These are phyloP conservation scores for Platycnemis pennipes DNA, from an alignment of 2,888 invertebrate genomes.

Conservation along the genomic window DNA sequence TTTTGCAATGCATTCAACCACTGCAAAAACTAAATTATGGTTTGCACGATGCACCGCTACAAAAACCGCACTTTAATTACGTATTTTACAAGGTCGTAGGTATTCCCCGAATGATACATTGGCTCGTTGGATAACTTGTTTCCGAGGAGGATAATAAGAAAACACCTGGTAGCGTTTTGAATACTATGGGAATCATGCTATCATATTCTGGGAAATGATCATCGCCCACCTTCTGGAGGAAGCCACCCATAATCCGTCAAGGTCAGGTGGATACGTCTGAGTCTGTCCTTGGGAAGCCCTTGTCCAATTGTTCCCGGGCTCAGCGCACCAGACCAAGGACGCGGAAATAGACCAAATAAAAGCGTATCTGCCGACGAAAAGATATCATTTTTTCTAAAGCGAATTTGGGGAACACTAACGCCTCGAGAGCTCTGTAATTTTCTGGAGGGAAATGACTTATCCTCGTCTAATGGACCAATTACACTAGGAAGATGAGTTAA, in stretches of 20 bases:
- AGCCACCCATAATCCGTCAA: slow-evolving; percentile 11
- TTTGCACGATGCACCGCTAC: no score
- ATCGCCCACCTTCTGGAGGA: not conserved
- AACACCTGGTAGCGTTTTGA: not conserved
- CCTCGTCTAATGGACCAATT: not conserved
- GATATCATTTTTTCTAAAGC: not conserved
- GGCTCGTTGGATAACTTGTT: not conserved
- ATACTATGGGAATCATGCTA: not conserved
- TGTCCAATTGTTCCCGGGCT: slow-evolving; percentile 41
- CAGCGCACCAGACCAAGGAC: slow-evolving; percentile 49
- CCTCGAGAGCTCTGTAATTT: not conserved
- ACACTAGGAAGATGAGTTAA: not conserved
- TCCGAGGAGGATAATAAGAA: not conserved
- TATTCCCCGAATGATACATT: not conserved
- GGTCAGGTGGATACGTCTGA: slow-evolving; percentile 3
- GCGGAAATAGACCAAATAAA: slow-evolving; percentile 45
- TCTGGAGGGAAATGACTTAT: not conserved
- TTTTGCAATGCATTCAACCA: no score
- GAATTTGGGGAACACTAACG: not conserved
- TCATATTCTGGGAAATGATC: not conserved
- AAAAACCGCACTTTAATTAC: not conserved
- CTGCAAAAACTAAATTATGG: no score
- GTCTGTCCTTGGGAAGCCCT: slow-evolving; percentile 31
- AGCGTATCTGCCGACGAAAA: not conserved
- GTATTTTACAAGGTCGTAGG: not conserved